phyloP scores from a whole-genome alignment of 1,140 invertebrate species.

The Drosophila lacertosa region DNA sequence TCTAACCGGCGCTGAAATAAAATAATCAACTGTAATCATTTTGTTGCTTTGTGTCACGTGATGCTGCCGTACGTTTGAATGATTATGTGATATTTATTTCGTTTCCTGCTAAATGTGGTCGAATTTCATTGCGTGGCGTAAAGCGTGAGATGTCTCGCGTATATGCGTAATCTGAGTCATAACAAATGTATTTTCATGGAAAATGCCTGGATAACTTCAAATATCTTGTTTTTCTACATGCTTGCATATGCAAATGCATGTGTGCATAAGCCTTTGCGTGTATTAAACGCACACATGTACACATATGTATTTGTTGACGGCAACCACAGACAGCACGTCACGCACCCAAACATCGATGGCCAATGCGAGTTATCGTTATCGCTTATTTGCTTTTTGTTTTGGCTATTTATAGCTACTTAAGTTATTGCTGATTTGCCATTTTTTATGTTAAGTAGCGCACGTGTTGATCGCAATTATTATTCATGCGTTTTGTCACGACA shows the following conservation, averaged over 20 bases:
- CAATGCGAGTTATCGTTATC: conserved; percentile 31
- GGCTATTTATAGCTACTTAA: conserved; percentile 27
- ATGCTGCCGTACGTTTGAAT: background rate
- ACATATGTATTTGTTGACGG: conserved; percentile 7
- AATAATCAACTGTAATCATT: background rate
- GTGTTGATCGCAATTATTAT: conserved; percentile 16
- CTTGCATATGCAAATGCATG: background rate
- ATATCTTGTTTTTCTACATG: background rate
- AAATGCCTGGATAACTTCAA: background rate
- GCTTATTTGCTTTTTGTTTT: conserved; percentile 12
- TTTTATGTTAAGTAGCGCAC: conserved; percentile 6
- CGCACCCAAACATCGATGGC: conserved; percentile 38
- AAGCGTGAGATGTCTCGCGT: conserved; percentile 8
- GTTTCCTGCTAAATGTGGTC: conserved; percentile 13
- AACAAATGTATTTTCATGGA: conserved; percentile 11
- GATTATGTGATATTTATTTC: background rate
- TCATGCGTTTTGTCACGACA: conserved; percentile 7
- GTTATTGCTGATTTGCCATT: conserved; percentile 36
- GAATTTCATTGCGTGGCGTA: conserved; percentile 12
- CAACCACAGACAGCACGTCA: conserved; percentile 37
- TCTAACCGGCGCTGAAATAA: background rate
- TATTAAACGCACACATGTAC: background rate
- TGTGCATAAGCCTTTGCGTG: background rate
- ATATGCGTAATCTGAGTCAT: background rate
- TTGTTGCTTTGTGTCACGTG: conserved; percentile 14